Evolutionary conservation across 2,797 vertebrate genomes (phyloP), one percentile per base, ranked within the genome.

Genomic region (Sebastes kiyomatsui): DNA sequence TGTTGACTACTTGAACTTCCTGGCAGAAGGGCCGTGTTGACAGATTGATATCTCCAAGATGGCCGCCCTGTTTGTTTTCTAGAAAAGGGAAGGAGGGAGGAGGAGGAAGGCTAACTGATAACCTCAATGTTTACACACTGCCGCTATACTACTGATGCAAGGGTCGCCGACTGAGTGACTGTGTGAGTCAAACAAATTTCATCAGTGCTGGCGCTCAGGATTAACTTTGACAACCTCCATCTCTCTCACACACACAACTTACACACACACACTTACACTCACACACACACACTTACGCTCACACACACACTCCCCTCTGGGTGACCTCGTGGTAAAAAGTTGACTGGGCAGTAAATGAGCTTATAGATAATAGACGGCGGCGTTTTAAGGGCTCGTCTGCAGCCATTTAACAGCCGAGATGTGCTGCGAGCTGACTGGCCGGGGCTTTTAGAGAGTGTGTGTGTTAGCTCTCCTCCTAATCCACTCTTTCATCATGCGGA

Each of bases 1-100:
- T 87, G 93, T 93, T 95, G 93, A 97, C 97, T 95, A 94, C 96
- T 97, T 97, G 96, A 98, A 97, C 97, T 99, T 97, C 96, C 96
- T 94, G 93, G 95, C 95, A 95, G 94, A 94, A 91, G 92, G 93
- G 90, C 90, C 83, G 95, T 91, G 96, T 94, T 96, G 96, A 97
- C 96, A 97, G 96, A 96, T 97, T 96, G 96, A 97, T 97, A 97
- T n/a, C 92, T 96, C 90, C 88, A 94, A 93, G 95, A 97, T 98
- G 96, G 96, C 93, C 62, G 90, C 83, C 93, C 77, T 97, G 96
- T 97, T 98, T 98, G 96, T 97, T 97, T 97, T 96, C 89, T 95
- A 84, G 81, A 88, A 90, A 85, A 86, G 84, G 77, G 74, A 88
- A 75, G 82, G 83, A 80, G 46, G 79, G 64, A 66, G 60, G 69